Evolutionary conservation across 2,113 vertebrate species (phyloP).

Genomic region (Scomber scombrus): DNA sequence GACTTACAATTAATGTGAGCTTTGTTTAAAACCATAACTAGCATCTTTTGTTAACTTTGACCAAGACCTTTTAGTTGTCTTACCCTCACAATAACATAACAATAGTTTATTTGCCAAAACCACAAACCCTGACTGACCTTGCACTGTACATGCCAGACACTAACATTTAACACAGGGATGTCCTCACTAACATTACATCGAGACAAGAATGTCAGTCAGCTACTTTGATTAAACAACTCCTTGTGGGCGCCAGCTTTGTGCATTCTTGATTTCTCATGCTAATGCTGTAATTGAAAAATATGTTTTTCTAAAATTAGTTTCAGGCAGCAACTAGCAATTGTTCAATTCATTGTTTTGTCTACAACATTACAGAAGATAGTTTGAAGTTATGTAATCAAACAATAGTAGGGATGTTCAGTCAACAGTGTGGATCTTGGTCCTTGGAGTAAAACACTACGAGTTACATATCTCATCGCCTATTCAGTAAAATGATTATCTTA

Average conservation of each 20-base stretch:
- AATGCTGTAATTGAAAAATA: not conserved
- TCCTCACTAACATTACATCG: not conserved
- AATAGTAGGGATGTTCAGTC: not conserved
- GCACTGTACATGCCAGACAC: not conserved
- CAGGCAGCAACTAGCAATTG: not conserved
- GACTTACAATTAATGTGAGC: not conserved
- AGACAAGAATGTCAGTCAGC: too few relatives aligned
- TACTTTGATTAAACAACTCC: too few relatives aligned
- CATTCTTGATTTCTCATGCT: too few relatives aligned
- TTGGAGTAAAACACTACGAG: not conserved
- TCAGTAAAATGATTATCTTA: slow-evolving; percentile 3
- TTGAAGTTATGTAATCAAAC: not conserved
- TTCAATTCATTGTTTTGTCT: not conserved
- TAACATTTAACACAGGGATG: not conserved
- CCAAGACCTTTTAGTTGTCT: not conserved
- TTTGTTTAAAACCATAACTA: not conserved
- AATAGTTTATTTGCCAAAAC: not conserved
- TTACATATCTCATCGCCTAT: not conserved
- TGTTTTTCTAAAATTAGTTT: slow-evolving; percentile 30
- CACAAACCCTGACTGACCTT: not conserved
- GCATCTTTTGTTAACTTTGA: not conserved
- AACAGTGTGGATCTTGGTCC: not conserved
- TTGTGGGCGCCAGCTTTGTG: too few relatives aligned
- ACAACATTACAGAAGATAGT: not conserved
- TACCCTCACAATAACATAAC: not conserved